Evolutionary conservation across 1,140 invertebrate genomes (phyloP).

Genomic region (Acyrthosiphon pisum): DNA sequence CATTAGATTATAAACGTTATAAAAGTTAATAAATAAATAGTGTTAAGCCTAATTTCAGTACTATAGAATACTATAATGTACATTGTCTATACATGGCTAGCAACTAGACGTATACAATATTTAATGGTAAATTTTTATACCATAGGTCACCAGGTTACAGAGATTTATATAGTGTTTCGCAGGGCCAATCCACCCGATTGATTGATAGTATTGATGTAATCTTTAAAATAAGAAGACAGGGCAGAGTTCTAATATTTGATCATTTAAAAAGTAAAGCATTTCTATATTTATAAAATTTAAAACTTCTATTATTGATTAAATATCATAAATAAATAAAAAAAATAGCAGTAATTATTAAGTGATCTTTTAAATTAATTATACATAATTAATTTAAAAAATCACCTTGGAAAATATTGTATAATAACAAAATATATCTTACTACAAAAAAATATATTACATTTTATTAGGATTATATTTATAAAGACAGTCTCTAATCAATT

Average conservation of each 20-base stretch:
- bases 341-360: neutral
- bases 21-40: too few relatives aligned
- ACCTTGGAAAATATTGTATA: neutral
- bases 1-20: too few relatives aligned
- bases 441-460: neutral
- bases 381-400: neutral
- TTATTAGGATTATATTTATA: conserved; percentile 12
- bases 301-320: neutral
- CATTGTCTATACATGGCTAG: too few relatives aligned
- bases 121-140: neutral
- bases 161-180: neutral
- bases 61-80: too few relatives aligned
- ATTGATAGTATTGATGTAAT: neutral
- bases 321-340: neutral
- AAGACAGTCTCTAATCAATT: neutral
- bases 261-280: neutral
- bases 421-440: neutral
- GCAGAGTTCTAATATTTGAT: neutral
- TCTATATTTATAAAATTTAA: neutral
- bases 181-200: neutral
- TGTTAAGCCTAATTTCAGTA: too few relatives aligned
- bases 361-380: neutral
- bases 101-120: too few relatives aligned
- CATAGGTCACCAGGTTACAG: neutral
- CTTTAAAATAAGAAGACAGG: neutral